phyloP scores from a whole-genome alignment of 2,888 invertebrate species.

The Heliconius cydno region DNA sequence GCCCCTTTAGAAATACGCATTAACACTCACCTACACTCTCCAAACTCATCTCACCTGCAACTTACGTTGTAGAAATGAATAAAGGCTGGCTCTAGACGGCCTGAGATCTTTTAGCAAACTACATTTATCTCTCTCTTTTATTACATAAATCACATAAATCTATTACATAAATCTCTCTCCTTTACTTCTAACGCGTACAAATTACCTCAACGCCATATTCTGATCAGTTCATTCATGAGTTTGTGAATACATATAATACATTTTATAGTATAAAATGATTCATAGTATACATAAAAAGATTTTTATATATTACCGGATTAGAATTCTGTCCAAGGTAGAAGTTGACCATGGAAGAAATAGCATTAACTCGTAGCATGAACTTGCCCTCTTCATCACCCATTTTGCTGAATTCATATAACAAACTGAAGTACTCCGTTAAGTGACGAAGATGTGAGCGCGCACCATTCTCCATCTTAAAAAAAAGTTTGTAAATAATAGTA shows the following conservation, averaged over 20 bases:
- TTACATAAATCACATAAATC: too few species aligned
- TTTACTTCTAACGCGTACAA: too few species aligned
- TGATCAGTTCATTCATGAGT: neutral
- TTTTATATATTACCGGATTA: constrained; percentile 56
- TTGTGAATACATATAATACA: neutral
- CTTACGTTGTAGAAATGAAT: too few species aligned
- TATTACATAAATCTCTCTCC: too few species aligned
- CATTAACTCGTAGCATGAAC: constrained; percentile 93
- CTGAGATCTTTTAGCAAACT: too few species aligned
- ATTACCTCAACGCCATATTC: too few species aligned
- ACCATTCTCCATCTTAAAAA: constrained; percentile 89
- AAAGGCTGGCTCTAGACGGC: too few species aligned
- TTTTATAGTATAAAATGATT: neutral
- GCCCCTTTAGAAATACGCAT: too few species aligned
- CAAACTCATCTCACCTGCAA: too few species aligned
- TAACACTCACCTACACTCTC: too few species aligned
- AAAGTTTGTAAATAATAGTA: too few species aligned
- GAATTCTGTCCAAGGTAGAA: constrained; percentile 94
- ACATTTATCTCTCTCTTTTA: too few species aligned
- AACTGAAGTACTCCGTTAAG: constrained; percentile 95
- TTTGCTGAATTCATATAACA: constrained; percentile 96
- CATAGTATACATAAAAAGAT: neutral
- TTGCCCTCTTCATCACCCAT: constrained; percentile 97
- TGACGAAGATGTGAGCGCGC: constrained; percentile 94
- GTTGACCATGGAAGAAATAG: constrained; percentile 94